phyloP scores from a whole-genome alignment of 1,140 invertebrate genomes.

The Drosophila kepulauana region DNA sequence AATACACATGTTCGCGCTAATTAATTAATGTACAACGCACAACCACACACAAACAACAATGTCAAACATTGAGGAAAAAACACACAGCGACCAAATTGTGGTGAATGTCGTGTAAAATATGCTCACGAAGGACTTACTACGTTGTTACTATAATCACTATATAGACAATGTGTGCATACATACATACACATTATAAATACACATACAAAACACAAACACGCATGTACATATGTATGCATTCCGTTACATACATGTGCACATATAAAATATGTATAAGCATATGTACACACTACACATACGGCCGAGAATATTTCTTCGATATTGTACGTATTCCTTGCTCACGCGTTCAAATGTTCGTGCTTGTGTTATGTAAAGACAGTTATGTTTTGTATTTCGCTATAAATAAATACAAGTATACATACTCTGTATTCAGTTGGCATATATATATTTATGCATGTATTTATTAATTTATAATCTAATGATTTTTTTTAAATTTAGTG shows the following conservation, averaged over 20 bases:
- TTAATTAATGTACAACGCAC: background rate
- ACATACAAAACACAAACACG: slow-evolving; percentile 14
- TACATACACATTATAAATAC: slow-evolving; percentile 25
- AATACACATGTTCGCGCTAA: background rate
- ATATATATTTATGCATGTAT: slow-evolving; percentile 46
- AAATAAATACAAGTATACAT: slow-evolving; percentile 43
- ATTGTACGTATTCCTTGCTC: slow-evolving; percentile 6
- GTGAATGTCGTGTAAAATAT: slow-evolving; percentile 8
- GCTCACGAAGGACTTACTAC: slow-evolving; percentile 31
- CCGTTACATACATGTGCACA: slow-evolving; percentile 28
- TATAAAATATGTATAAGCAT: slow-evolving; percentile 25
- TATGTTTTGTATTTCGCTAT: slow-evolving; percentile 17
- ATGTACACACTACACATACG: slow-evolving; percentile 23
- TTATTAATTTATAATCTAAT: slow-evolving; percentile 49
- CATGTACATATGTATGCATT: slow-evolving; percentile 21
- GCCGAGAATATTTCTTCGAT: slow-evolving; percentile 6
- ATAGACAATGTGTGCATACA: slow-evolving; percentile 31
- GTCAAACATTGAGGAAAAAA: background rate
- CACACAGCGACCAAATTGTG: background rate
- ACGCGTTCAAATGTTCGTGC: background rate
- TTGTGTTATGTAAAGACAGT: background rate
- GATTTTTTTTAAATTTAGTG: slow-evolving; percentile 45
- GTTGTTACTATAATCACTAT: slow-evolving; percentile 28
- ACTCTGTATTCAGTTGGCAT: slow-evolving; percentile 45
- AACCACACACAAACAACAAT: background rate